Conservation (phyloP, 2,113 vertebrate genomes). For the Osmerus eperlanus region DNA sequence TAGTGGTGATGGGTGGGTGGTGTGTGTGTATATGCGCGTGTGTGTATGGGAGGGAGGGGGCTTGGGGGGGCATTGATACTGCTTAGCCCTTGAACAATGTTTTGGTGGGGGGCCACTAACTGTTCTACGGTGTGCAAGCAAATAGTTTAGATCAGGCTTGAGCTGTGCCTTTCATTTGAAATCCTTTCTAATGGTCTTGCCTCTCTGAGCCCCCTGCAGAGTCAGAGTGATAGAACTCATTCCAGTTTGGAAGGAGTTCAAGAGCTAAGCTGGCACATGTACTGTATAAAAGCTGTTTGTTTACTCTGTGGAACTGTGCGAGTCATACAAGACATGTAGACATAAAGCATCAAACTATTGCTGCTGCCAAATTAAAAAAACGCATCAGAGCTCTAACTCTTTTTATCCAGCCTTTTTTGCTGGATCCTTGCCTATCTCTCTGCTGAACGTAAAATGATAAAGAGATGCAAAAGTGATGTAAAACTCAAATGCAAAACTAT, state of each 20-base stretch:
- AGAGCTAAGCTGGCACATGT: constrained; percentile 16
- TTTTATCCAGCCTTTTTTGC: too few species aligned
- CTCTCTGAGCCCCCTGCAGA: background rate
- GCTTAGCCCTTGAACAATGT: background rate
- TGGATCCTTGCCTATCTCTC: too few species aligned
- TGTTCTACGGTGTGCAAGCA: background rate
- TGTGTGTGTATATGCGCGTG: constrained; percentile 21
- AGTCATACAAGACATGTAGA: too few species aligned
- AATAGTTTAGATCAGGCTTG: background rate
- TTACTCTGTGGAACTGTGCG: background rate
- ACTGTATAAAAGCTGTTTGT: background rate
- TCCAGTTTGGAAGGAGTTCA: constrained; percentile 38
- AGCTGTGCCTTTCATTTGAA: background rate
- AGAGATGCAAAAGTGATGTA: too few species aligned
- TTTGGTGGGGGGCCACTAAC: constrained; percentile 4
- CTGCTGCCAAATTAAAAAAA: too few species aligned
- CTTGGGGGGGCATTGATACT: background rate
- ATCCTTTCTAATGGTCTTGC: background rate
- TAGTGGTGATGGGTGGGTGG: constrained; percentile 24
- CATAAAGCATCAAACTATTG: too few species aligned
- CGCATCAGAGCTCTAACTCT: background rate
- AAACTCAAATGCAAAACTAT: too few species aligned
- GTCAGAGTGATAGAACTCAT: constrained; percentile 21
- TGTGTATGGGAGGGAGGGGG: constrained; percentile 6
- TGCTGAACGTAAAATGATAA: too few species aligned